Percentiles rank a stretch among this genome's conserved stretches.
These are phyloP conservation scores for Saccostrea glomerata DNA, from an alignment of 1,140 invertebrate genomes.

Conservation along the genomic window DNA sequence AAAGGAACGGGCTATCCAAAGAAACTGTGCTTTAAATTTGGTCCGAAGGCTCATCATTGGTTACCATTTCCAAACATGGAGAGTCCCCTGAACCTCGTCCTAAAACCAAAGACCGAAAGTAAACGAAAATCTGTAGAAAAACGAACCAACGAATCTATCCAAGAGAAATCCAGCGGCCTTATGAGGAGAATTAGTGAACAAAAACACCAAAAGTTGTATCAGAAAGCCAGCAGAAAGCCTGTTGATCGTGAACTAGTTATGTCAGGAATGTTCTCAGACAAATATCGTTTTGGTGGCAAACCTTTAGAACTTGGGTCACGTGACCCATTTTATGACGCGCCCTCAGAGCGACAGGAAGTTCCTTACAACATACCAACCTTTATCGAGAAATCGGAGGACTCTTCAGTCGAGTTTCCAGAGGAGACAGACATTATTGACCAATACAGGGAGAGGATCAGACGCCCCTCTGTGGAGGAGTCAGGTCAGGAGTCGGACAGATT, in stretches of 20 bases:
- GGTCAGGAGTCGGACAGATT: background rate
- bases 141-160: conserved; percentile 7
- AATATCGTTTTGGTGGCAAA: background rate
- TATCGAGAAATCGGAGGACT: conserved; percentile 14
- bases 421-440: background rate
- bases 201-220: background rate
- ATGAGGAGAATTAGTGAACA: background rate
- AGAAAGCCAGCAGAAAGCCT: background rate
- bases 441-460: background rate
- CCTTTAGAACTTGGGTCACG: background rate
- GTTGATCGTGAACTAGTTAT: background rate
- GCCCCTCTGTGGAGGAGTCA: background rate
- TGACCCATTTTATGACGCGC: background rate
- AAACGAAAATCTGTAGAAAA: background rate
- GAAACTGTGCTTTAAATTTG: conserved; percentile 81
- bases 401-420: background rate
- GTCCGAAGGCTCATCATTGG: conserved; percentile 73
- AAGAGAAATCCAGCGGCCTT: conserved; percentile 13
- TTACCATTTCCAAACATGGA: conserved; percentile 15
- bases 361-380: background rate
- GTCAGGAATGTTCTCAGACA: background rate
- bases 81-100: background rate
- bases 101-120: conserved; percentile 4
- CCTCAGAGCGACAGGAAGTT: background rate
- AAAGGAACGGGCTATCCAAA: conserved; percentile 81